Base-by-base conservation (phyloP, 1,140 invertebrate genomes). In the Sminthurinus signatus region DNA sequence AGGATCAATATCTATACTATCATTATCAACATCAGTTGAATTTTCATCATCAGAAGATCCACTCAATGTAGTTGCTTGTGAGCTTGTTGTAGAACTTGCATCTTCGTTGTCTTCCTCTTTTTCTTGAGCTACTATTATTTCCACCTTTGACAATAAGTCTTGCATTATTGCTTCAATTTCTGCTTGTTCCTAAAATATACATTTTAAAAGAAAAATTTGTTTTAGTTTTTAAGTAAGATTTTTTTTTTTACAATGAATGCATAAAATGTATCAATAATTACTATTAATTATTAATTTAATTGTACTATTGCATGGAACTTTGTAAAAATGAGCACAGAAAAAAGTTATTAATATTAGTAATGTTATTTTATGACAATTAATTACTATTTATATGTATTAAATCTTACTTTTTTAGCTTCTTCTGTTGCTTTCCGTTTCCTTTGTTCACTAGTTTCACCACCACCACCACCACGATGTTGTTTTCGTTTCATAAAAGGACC, bases 401-500 rank as follows among this genome's bases (percentile, higher is more conserved):
- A 12, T 27, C 50, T 15, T 42, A 54, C 67, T 42, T 69, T 66
- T 63, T 62, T 64, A 36, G 21, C 42, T 21, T 65, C 62, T 21
- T 68, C 62, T 0, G 54, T 50, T 3, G 42, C 29, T n/a, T 68
- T 65, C 31, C 59, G 42, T 29, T 65, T 62, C 32, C 58, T 46
- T 36, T 36, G 32, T 52, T 58, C 61, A n/a, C 62, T 68, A 5
- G 39, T 32, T 23, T 64, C 65, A 1, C 52, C 50, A 1, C 19
- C 58, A 1, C 60, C 63, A 17, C 68, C 61, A 43, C 57, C 50
- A 25, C 59, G 28, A 57, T 28, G 54, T 52, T 46, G 43, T 42
- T 70, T 72, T 0, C 28, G 52, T 55, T 65, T 71, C 29, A 73
- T 76, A 73, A 81, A 81, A 12, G 79, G 77, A 60, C 78, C 74